These are phyloP conservation scores for Aegithalos caudatus DNA, from an alignment of 2,113 vertebrate genomes.

Conservation along the genomic window DNA sequence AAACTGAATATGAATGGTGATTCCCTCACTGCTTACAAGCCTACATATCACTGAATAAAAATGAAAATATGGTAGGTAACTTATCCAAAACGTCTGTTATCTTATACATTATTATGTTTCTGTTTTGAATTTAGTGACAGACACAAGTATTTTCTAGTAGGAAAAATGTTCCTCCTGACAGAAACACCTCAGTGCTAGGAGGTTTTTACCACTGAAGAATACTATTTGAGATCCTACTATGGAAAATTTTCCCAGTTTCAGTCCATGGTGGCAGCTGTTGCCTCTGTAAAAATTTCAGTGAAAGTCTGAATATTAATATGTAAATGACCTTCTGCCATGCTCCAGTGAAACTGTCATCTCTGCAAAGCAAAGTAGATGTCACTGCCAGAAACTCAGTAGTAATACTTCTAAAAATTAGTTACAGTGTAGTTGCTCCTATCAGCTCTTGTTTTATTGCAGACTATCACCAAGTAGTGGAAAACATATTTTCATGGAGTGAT, in stretches of 20 bases:
- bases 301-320: neutral
- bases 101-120: neutral
- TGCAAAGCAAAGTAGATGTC: neutral
- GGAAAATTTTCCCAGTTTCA: neutral
- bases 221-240: neutral
- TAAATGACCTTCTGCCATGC: neutral
- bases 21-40: neutral
- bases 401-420: neutral
- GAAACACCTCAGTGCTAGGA: neutral
- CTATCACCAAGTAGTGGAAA: neutral
- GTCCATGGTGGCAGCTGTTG: neutral
- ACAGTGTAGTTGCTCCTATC: neutral
- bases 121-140: neutral
- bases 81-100: neutral
- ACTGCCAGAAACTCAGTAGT: neutral
- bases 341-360: neutral
- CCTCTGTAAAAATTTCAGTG: neutral
- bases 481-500: neutral
- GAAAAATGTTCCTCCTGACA: neutral
- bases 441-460: neutral
- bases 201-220: neutral
- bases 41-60: conserved; percentile 10
- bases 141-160: neutral
- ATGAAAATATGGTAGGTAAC: conserved; percentile 21
- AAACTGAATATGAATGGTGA: neutral